Conservation (phyloP, 2,113 vertebrate genomes). For the Gracilinanus agilis region DNA sequence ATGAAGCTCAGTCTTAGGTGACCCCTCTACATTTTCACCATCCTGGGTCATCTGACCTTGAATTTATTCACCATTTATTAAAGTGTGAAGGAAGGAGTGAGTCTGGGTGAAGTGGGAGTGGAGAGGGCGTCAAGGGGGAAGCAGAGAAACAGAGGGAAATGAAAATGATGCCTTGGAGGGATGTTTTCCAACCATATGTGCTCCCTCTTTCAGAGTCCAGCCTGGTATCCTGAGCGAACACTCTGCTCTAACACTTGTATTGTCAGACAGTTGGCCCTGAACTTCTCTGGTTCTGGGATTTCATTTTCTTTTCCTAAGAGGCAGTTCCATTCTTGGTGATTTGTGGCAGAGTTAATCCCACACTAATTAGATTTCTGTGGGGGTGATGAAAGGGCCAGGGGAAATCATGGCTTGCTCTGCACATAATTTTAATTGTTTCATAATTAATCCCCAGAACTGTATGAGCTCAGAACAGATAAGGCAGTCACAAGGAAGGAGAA, state of each 20-base stretch:
- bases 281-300: background rate
- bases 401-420: constrained; percentile 52
- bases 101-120: background rate
- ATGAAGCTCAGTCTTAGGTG: rapidly evolving
- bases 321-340: constrained; percentile 58
- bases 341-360: constrained; percentile 78
- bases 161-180: background rate
- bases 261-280: background rate
- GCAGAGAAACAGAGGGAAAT: background rate
- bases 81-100: background rate
- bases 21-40: background rate
- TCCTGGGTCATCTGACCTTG: background rate
- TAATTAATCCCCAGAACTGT: constrained; percentile 72
- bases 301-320: constrained; percentile 28
- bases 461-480: constrained; percentile 67
- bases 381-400: constrained; percentile 68
- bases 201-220: background rate
- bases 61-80: rapidly evolving
- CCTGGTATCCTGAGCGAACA: background rate
- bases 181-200: background rate
- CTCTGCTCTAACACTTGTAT: background rate
- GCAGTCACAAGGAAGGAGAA: constrained; percentile 38
- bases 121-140: background rate
- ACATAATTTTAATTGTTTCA: constrained; percentile 76
- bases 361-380: constrained; percentile 78